These are phyloP conservation scores for Crocallis elinguaria DNA, from an alignment of 2,888 invertebrate genomes.

Conservation along the genomic window DNA sequence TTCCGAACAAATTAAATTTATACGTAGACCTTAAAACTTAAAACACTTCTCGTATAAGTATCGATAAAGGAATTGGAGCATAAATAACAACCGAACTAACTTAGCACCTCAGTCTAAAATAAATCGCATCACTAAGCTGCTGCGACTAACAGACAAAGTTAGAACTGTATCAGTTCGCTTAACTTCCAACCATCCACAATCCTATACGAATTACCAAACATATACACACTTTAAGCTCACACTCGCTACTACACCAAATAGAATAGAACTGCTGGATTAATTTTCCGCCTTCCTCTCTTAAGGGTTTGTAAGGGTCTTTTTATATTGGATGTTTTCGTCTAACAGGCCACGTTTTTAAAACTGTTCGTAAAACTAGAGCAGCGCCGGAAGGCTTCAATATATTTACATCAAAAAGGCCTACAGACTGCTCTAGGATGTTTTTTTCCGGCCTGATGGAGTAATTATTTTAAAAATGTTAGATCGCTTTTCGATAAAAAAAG, in stretches of 20 bases:
- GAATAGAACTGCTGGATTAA: conserved; percentile 25
- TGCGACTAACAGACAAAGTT: conserved; percentile 44
- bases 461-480: neutral
- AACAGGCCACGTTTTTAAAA: conserved; percentile 49
- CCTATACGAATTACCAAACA: conserved; percentile 34
- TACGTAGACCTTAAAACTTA: too few relatives aligned
- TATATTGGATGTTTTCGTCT: conserved; percentile 33
- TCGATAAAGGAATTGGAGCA: neutral
- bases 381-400: conserved; percentile 56
- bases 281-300: conserved; percentile 9
- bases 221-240: conserved; percentile 37
- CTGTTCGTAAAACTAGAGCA: conserved; percentile 53
- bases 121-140: neutral
- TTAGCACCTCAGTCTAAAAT: conserved; percentile 1
- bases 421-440: neutral
- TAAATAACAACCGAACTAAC: neutral
- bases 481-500: neutral
- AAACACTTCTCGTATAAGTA: too few relatives aligned
- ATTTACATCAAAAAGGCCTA: conserved; percentile 43
- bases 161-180: conserved; percentile 49
- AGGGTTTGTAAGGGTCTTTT: conserved; percentile 34
- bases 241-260: conserved; percentile 35
- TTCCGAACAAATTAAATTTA: too few relatives aligned
- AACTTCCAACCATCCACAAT: conserved; percentile 41
- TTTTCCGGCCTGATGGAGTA: neutral